phyloP scores from a whole-genome alignment of 1,140 invertebrate genomes.

The Drosophila kurseongensis region DNA sequence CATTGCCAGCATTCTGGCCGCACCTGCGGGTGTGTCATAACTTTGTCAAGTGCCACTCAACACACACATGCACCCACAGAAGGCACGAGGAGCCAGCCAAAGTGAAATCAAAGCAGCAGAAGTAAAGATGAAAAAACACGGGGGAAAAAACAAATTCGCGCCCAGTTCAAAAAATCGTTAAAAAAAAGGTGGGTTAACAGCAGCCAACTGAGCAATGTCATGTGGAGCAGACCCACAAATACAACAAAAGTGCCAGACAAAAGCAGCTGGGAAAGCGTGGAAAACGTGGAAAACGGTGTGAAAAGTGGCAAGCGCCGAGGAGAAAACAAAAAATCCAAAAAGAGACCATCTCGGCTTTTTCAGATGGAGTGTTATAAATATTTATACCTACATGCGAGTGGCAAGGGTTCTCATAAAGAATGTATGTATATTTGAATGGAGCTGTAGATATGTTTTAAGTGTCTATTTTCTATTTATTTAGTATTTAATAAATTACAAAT shows the following conservation, averaged over 20 bases:
- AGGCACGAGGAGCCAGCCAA: slow-evolving; percentile 18
- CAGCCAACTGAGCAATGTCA: slow-evolving; percentile 52
- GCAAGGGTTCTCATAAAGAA: background rate
- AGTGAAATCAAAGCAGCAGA: slow-evolving; percentile 51
- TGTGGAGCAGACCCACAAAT: slow-evolving; percentile 32
- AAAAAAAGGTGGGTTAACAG: slow-evolving; percentile 30
- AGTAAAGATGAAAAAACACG: background rate
- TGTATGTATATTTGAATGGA: background rate
- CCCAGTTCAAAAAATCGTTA: slow-evolving; percentile 35
- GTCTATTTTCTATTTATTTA: no score
- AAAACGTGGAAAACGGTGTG: slow-evolving; percentile 21
- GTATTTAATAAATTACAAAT: no score
- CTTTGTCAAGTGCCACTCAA: slow-evolving; percentile 59
- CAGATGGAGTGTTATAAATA: slow-evolving; percentile 4
- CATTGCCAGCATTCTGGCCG: slow-evolving; percentile 34
- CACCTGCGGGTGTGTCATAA: slow-evolving; percentile 57
- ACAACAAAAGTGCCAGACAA: slow-evolving; percentile 26
- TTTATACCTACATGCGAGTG: background rate
- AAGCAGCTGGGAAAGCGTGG: slow-evolving; percentile 29
- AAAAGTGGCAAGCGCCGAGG: slow-evolving; percentile 17
- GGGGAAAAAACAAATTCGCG: slow-evolving; percentile 32
- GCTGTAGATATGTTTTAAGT: no score
- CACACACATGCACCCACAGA: slow-evolving; percentile 24
- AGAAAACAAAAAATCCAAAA: background rate
- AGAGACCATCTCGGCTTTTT: slow-evolving; percentile 9